Percentiles rank a stretch among this genome's conserved stretches.
Conservation (phyloP, 2,113 vertebrate genomes). For the Calyptomena viridis region DNA sequence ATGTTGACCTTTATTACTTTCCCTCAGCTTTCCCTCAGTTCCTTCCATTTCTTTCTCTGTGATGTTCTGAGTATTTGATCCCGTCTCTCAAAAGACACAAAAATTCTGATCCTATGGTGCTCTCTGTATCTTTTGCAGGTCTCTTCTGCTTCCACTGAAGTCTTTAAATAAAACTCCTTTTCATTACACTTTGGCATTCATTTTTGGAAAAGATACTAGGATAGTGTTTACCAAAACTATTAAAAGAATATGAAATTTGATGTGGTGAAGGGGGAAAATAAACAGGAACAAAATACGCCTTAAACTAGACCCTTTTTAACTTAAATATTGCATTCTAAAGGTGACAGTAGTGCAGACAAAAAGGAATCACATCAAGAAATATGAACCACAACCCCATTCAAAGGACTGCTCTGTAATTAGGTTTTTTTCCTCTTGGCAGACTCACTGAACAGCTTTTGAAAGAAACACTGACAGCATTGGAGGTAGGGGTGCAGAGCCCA, state of each 20-base stretch:
- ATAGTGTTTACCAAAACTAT: neutral
- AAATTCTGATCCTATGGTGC: neutral
- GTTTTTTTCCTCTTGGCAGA: neutral
- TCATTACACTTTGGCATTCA: neutral
- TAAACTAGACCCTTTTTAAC: neutral
- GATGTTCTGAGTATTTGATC: neutral
- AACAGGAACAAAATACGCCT: neutral
- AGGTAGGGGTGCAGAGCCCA: neutral
- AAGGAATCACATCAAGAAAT: neutral
- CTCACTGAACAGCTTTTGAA: neutral
- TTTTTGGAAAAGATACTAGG: neutral
- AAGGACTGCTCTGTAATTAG: neutral
- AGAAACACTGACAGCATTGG: neutral
- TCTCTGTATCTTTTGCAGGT: neutral
- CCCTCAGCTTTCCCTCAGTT: neutral
- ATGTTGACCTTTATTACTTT: neutral
- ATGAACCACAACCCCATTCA: neutral
- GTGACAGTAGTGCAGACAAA: neutral
- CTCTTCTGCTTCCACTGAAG: neutral
- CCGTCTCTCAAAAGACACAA: neutral
- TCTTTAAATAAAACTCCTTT: slow-evolving; percentile 25
- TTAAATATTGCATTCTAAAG: neutral
- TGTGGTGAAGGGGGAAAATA: neutral
- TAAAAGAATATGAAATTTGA: neutral
- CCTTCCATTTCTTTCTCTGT: neutral